Base-by-base conservation (phyloP, 1,140 invertebrate genomes). In the Lerema accius region DNA sequence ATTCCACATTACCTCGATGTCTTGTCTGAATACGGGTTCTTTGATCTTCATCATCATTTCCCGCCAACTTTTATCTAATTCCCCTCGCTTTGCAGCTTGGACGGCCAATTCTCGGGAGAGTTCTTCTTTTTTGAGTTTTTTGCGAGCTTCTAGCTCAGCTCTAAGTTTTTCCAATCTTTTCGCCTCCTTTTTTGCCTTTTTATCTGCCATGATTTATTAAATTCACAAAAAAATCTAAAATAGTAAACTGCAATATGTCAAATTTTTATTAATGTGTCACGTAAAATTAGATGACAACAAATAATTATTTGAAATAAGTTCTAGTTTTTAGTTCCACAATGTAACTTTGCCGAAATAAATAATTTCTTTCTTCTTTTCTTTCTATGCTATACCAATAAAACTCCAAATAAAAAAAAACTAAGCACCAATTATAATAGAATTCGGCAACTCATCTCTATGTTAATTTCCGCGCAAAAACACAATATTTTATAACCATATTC, bases 1-100 rank as follows among this genome's bases (percentile, higher is more conserved):
- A 56, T 87, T 80, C 82, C 86, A 88, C 78, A 87, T 77, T 3
- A 88, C 76, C 76, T 90, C 79, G 10, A 90, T 82, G 14, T 90
- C 86, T 65, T 87, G 68, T 46, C 65, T 84, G 42, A 89, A 87
- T 3, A 87, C 60, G 0, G 88, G 88, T 70, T 86, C 83, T 63
- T 89, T 89, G 28, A 90, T 86, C 62, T 88, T 86, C 0, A 84
- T 45, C 86, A 90, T 86, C 63, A 82, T 68, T 42, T 82, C 73
- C 0, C 77, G 73, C 84, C 85, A 89, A 23, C 63, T 80, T 48
- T 77, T 80, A 14, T 90, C 82, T 3, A 90, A 17, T 28, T 81
- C 80, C 4, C 67, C 74, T 48, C 72, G 65, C 46, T 73, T 78
- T 15, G 59, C 28, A 3, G 78, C 73, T 46, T 89, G 86, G 17